Percentiles rank a stretch among this genome's conserved stretches.
These are phyloP conservation scores for Cheilosia soror DNA, from an alignment of 2,888 invertebrate species.

Conservation along the genomic window DNA sequence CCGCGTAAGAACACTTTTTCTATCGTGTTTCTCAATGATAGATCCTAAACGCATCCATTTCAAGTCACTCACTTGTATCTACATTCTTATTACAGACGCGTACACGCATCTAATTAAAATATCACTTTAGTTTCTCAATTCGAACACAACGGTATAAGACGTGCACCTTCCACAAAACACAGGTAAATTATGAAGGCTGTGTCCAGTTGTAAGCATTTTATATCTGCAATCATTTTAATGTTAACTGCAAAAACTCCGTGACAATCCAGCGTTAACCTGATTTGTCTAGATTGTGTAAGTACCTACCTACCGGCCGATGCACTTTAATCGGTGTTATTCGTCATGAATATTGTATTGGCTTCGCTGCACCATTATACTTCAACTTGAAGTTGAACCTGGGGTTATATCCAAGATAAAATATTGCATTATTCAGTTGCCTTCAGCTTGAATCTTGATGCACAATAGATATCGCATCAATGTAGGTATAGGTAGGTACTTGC, in stretches of 20 bases:
- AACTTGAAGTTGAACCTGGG: background rate
- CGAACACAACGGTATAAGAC: background rate
- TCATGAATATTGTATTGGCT: background rate
- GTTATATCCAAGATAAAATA: background rate
- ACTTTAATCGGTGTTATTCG: background rate
- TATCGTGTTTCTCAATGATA: too few relatives aligned
- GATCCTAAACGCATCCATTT: too few relatives aligned
- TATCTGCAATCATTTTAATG: constrained; percentile 10
- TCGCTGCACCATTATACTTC: background rate
- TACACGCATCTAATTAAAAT: background rate
- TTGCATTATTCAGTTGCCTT: constrained; percentile 9
- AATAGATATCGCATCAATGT: background rate
- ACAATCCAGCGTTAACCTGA: constrained; percentile 34
- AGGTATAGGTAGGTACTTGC: background rate
- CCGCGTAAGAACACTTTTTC: too few relatives aligned
- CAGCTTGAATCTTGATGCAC: background rate
- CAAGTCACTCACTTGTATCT: too few relatives aligned
- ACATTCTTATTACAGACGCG: too few relatives aligned
- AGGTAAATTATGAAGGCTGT: constrained; percentile 5
- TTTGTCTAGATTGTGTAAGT: constrained; percentile 20
- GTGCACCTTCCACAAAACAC: constrained; percentile 20
- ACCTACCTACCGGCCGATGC: constrained; percentile 5
- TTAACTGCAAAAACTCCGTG: constrained; percentile 5
- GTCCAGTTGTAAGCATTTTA: constrained; percentile 19
- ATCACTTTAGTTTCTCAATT: background rate